phyloP scores from a whole-genome alignment of 2,113 vertebrate species.

The Climacteris rufus region DNA sequence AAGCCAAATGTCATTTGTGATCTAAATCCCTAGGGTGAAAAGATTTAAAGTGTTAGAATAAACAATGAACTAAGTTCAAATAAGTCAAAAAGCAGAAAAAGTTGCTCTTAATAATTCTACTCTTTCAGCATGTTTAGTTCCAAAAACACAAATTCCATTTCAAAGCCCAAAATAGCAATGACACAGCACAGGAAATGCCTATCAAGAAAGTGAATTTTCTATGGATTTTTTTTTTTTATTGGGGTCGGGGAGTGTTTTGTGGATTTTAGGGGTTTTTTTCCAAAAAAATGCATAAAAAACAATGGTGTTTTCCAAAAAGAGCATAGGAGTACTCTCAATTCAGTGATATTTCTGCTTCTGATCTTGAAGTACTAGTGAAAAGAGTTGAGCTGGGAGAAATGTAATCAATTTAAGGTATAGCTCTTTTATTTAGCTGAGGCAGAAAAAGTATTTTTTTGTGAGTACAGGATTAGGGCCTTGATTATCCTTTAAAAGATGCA shows the following conservation, averaged over 20 bases:
- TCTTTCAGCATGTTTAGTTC: neutral
- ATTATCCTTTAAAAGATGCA: neutral
- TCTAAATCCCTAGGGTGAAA: neutral
- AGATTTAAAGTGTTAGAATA: neutral
- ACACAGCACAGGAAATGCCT: neutral
- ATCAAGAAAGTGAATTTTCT: neutral
- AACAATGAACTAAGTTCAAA: neutral
- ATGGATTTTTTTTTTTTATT: too few relatives aligned
- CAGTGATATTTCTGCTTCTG: neutral
- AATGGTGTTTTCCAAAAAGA: neutral
- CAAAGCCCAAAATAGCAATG: neutral
- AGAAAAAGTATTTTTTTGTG: neutral
- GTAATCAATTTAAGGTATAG: neutral
- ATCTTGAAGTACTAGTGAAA: neutral
- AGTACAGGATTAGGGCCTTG: neutral
- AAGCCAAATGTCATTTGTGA: neutral
- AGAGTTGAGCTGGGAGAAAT: neutral
- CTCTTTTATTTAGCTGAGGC: neutral
- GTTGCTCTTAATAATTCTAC: neutral
- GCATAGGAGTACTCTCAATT: neutral
- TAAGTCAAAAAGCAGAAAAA: neutral
- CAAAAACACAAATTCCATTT: neutral
- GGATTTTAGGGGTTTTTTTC: neutral
- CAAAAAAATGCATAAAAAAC: neutral
- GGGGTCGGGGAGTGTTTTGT: rapidly evolving